These are phyloP conservation scores for Nannobrachium achirus DNA, from an alignment of 2,113 vertebrate species.

Conservation along the genomic window DNA sequence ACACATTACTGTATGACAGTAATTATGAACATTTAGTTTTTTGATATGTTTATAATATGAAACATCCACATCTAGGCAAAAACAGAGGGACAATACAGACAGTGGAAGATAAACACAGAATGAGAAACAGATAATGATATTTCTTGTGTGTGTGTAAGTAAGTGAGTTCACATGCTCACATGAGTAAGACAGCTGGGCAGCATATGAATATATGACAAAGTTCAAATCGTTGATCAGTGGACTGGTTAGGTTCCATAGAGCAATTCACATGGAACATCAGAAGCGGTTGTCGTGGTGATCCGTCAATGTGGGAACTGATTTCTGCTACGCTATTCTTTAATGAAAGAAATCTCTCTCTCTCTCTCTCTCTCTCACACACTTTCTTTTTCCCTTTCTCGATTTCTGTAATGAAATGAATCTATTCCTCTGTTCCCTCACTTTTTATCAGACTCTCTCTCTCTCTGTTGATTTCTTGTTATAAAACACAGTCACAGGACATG, in stretches of 20 bases:
- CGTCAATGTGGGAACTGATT: constrained; percentile 58
- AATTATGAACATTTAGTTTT: neutral
- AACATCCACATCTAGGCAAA: too few species aligned
- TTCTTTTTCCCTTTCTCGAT: constrained; percentile 22
- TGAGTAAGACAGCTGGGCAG: constrained; percentile 12
- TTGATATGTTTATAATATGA: too few species aligned
- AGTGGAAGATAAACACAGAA: too few species aligned
- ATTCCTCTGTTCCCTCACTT: constrained; percentile 7
- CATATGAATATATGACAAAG: constrained; percentile 37
- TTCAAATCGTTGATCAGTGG: constrained; percentile 42
- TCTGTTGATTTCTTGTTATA: constrained; percentile 45
- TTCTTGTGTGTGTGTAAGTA: neutral
- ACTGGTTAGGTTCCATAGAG: constrained; percentile 35
- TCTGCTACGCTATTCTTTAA: constrained; percentile 37
- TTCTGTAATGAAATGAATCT: constrained; percentile 52
- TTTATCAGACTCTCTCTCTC: constrained; percentile 32
- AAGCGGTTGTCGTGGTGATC: constrained; percentile 59
- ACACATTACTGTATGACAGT: too few species aligned
- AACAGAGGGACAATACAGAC: too few species aligned
- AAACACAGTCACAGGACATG: constrained; percentile 54
- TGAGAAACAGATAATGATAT: too few species aligned
- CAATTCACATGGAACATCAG: constrained; percentile 50
- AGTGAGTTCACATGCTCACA: neutral
- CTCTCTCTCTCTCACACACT: constrained; percentile 13
- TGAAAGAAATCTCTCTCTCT: constrained; percentile 44